phyloP scores from a whole-genome alignment of 2,888 invertebrate species.

The Cephus rjabovi region DNA sequence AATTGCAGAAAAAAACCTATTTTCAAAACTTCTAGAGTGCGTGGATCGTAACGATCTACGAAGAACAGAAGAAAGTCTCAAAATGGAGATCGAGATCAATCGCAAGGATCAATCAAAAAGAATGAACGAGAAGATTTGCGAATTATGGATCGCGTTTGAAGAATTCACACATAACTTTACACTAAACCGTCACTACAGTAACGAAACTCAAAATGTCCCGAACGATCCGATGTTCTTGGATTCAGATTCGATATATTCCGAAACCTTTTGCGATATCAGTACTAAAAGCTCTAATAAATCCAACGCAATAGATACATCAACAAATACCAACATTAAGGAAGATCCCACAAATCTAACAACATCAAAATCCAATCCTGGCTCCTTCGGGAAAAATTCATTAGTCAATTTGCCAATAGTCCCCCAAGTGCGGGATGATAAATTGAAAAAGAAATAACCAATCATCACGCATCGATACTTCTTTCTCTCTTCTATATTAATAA shows the following conservation, averaged over 20 bases:
- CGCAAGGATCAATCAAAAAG: slow-evolving; percentile 29
- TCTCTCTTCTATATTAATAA: not conserved
- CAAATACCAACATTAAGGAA: not conserved
- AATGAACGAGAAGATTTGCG: slow-evolving; percentile 27
- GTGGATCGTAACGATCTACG: slow-evolving; percentile 24
- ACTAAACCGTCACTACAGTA: not conserved
- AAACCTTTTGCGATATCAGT: not conserved
- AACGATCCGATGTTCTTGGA: not conserved
- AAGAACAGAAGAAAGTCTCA: slow-evolving; percentile 28
- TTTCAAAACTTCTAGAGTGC: not conserved
- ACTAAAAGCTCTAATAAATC: not conserved
- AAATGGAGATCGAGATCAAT: slow-evolving; percentile 27
- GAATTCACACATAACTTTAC: slow-evolving; percentile 22
- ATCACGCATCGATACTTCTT: not conserved
- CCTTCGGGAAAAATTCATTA: not conserved
- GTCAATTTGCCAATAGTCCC: slow-evolving; percentile 2
- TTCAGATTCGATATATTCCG: not conserved
- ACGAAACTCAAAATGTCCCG: not conserved
- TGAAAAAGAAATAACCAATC: not conserved
- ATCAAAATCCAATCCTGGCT: not conserved
- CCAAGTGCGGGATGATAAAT: not conserved
- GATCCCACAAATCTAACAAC: not conserved
- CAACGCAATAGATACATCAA: not conserved
- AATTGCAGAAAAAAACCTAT: not conserved
- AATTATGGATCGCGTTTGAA: slow-evolving; percentile 34